These are phyloP conservation scores for Nemurella pictetii DNA, from an alignment of 2,888 invertebrate genomes.

Conservation along the genomic window DNA sequence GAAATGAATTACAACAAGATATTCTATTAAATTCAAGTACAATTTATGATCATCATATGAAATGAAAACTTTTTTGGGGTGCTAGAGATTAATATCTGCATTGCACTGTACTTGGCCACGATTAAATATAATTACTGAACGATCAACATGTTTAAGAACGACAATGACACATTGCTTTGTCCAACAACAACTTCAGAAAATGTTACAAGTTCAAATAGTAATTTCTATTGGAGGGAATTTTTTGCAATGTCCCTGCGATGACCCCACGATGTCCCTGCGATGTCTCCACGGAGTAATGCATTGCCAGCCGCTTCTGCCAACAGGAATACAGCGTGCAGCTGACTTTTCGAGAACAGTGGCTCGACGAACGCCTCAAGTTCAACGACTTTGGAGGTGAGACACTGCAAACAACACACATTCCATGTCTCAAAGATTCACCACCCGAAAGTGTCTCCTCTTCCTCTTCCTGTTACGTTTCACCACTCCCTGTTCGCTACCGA, in stretches of 20 bases:
- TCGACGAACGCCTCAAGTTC: constrained; percentile 88
- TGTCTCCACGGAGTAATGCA: background rate
- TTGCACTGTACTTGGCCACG: background rate
- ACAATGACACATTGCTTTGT: too few species aligned
- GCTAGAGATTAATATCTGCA: background rate
- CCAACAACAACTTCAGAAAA: too few species aligned
- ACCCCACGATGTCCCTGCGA: background rate
- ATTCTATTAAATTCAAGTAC: background rate
- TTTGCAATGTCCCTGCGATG: background rate
- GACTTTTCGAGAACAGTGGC: constrained; percentile 97
- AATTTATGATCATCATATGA: background rate
- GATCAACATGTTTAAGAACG: too few species aligned
- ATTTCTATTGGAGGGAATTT: too few species aligned
- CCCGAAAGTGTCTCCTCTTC: too few species aligned
- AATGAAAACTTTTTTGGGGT: background rate
- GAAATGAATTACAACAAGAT: background rate
- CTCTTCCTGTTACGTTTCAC: too few species aligned
- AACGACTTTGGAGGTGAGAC: constrained; percentile 79
- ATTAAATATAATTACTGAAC: background rate
- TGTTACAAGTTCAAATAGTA: too few species aligned
- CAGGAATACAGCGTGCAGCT: constrained; percentile 98
- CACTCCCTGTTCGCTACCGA: too few species aligned
- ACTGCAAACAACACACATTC: too few species aligned
- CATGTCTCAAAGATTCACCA: too few species aligned
- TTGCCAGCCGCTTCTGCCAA: constrained; percentile 51